Evolutionary conservation across 2,888 invertebrate species (phyloP).

Genomic region (Drosophila rellima): DNA sequence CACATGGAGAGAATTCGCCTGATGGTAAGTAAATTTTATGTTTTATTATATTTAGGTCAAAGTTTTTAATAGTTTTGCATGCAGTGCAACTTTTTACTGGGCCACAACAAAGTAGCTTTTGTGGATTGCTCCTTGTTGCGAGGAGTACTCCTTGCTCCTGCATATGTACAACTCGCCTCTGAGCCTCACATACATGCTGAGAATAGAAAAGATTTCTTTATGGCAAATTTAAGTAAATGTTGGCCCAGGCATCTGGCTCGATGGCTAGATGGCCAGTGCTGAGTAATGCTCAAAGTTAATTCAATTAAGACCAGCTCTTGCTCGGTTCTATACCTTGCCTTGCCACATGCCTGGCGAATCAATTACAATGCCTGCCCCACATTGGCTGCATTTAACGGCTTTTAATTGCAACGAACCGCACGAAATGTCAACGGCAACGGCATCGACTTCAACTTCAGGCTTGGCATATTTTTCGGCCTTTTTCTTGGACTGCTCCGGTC

Average conservation of each 20-base stretch:
- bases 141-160: slow-evolving; percentile 9
- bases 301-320: slow-evolving; percentile 37
- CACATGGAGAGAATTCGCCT: slow-evolving; percentile 4
- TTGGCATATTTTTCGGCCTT: slow-evolving; percentile 61
- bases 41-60: slow-evolving; percentile 80
- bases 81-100: slow-evolving; percentile 49
- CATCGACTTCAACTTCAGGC: slow-evolving; percentile 36
- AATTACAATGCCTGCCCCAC: slow-evolving; percentile 62
- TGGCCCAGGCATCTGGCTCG: slow-evolving; percentile 1
- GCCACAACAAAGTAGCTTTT: slow-evolving; percentile 46
- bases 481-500: slow-evolving; percentile 22
- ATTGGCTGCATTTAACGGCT: slow-evolving; percentile 59
- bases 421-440: slow-evolving; percentile 77
- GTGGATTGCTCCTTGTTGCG: slow-evolving; percentile 40
- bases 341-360: slow-evolving; percentile 63
- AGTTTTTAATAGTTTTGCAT: slow-evolving; percentile 77
- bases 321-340: slow-evolving; percentile 2
- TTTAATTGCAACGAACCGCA: slow-evolving; percentile 74
- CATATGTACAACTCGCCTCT: background rate
- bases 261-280: slow-evolving; percentile 11
- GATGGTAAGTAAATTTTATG: slow-evolving; percentile 70
- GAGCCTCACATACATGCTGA: slow-evolving; percentile 28
- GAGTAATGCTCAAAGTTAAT: slow-evolving; percentile 32
- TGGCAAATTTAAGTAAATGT: slow-evolving; percentile 60
- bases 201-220: slow-evolving; percentile 61